phyloP scores from a whole-genome alignment of 2,888 invertebrate species.

The Rotaria magnacalcarata region DNA sequence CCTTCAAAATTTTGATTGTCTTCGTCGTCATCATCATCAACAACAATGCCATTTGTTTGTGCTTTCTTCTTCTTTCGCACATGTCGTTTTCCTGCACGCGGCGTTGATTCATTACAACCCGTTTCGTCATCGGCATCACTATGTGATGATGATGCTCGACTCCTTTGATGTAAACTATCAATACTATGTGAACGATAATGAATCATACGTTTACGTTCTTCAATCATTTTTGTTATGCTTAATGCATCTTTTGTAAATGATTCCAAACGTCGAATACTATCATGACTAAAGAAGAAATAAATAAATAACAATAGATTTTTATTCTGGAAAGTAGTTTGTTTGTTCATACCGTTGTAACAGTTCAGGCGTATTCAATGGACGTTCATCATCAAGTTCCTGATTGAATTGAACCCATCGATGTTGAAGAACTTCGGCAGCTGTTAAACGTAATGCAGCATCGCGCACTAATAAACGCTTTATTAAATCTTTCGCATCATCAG shows the following conservation, averaged over 20 bases:
- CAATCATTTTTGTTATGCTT: slow-evolving; percentile 33
- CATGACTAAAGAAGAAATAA: neutral
- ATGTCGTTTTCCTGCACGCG: neutral
- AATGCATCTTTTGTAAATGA: slow-evolving; percentile 35
- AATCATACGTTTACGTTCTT: slow-evolving; percentile 20
- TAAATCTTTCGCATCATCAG: slow-evolving; percentile 83
- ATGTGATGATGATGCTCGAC: neutral
- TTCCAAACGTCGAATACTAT: slow-evolving; percentile 34
- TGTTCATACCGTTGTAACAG: neutral
- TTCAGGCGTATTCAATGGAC: slow-evolving; percentile 4
- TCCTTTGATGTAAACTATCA: neutral
- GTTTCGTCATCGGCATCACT: neutral
- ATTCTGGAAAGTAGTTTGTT: no score
- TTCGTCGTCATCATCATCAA: neutral
- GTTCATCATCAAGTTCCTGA: neutral
- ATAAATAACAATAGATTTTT: no score
- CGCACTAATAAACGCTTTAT: slow-evolving; percentile 80
- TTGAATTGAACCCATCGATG: slow-evolving; percentile 68
- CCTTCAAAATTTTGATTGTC: neutral
- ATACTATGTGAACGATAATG: slow-evolving; percentile 22
- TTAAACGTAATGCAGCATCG: slow-evolving; percentile 77
- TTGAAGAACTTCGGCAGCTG: slow-evolving; percentile 76
- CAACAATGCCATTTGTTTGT: neutral
- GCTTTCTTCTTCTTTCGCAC: slow-evolving; percentile 16
- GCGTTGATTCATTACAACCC: neutral